Evolutionary conservation across 2,113 vertebrate species (phyloP), one percentile per base, ranked within the genome.

Genomic region (Lampris megalopsis): DNA sequence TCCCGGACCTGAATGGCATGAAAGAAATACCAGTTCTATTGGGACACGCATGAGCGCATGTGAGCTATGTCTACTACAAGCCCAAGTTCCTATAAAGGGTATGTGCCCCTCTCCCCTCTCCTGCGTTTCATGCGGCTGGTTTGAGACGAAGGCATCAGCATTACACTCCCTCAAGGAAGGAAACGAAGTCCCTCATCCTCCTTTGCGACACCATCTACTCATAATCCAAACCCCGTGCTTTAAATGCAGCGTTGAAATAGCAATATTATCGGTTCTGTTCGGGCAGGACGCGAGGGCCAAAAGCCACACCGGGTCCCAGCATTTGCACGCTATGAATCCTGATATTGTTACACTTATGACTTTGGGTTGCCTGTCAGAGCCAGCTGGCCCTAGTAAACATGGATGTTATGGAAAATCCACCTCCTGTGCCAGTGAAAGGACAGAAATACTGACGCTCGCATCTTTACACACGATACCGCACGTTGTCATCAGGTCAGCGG

Each of bases 1-100:
- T 64, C 62, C 78, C 79, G 67, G 69, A 84, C 82, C 83, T 92
- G 80, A 92, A 89, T 90, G 89, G 87, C 89, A 86, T 91, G 89
- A 92, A 93, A 93, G 87, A 93, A 92, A 93, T 91, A 88, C 90
- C 88, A 90, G 84, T 86, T 93, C 94, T 93, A 94, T 94, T 89
- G 86, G 79, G 92, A 88, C 88, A 93, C 75, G 94, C 94, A 93
- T 93, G 82, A 93, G 87, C 90, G 93, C 90, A 81, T 88, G 83
- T 74, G 82, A 95, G 95, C 91, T 95, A 96, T 96, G 94, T 79
- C 80, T 87, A 92, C 91, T 89, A 90, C 86, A 81, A 88, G 85
- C 90, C 69, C 79, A 65, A 76, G 83, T 82, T 87, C 79, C 87
- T 87, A 87, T 86, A 82, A 84, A 89, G 86, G 85, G 75, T 82